phyloP scores from a whole-genome alignment of 2,888 invertebrate genomes.

The Volucella inflata region DNA sequence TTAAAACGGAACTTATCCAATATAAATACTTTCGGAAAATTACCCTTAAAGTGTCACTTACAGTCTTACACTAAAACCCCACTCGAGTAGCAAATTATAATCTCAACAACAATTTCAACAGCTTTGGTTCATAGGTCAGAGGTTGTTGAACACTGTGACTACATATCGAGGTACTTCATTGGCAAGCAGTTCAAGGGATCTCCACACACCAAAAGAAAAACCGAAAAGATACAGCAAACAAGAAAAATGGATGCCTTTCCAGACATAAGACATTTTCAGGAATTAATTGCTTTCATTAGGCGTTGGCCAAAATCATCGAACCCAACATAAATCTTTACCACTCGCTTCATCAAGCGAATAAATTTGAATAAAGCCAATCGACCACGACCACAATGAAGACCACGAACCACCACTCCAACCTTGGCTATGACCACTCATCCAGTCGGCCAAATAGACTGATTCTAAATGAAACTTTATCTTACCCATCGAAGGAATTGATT shows the following conservation, averaged over 20 bases:
- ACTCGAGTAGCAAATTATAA: conserved; percentile 9
- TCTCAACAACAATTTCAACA: conserved; percentile 18
- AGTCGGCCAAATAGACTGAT: conserved; percentile 21
- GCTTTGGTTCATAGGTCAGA: conserved; percentile 32
- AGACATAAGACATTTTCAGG: conserved; percentile 15
- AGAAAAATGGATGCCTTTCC: background rate
- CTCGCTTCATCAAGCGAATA: conserved; percentile 36
- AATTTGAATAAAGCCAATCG: conserved; percentile 69
- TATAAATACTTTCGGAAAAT: conserved; percentile 37
- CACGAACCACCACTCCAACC: background rate
- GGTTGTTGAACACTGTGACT: conserved; percentile 23
- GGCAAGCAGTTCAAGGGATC: background rate
- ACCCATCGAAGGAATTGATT: background rate
- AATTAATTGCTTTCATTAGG: conserved; percentile 61
- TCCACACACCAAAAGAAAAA: background rate
- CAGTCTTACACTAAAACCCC: background rate
- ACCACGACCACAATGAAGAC: conserved; percentile 18
- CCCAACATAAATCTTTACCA: conserved; percentile 35
- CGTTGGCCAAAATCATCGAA: conserved; percentile 39
- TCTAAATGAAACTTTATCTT: conserved; percentile 17
- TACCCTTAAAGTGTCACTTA: conserved; percentile 56
- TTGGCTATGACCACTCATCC: background rate
- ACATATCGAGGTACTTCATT: background rate
- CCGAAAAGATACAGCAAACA: background rate
- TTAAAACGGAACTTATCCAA: conserved; percentile 35